phyloP scores from a whole-genome alignment of 1,140 invertebrate genomes.

The Drosophila ercepeae region DNA sequence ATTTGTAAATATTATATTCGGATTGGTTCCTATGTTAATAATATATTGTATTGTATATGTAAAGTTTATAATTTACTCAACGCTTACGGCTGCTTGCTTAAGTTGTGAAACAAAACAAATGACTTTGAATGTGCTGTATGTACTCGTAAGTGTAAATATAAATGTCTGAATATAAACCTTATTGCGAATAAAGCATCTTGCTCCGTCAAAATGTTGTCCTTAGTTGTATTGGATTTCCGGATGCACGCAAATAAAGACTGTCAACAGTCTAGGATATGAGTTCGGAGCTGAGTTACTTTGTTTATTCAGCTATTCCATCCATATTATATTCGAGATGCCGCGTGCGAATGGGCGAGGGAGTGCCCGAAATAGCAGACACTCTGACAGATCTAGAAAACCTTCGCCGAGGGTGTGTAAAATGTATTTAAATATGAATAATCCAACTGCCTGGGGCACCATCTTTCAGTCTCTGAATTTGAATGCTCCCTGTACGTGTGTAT shows the following conservation, averaged over 20 bases:
- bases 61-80: slow-evolving; percentile 30
- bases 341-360: slow-evolving; percentile 14
- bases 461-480: slow-evolving; percentile 21
- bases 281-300: slow-evolving; percentile 1
- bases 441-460: slow-evolving; percentile 37
- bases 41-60: too few relatives aligned
- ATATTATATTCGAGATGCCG: slow-evolving; percentile 30
- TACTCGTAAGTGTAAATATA: slow-evolving; percentile 44
- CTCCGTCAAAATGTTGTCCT: slow-evolving; percentile 41
- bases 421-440: slow-evolving; percentile 77
- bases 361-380: slow-evolving; percentile 17
- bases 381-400: slow-evolving; percentile 7
- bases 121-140: slow-evolving; percentile 24
- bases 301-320: slow-evolving; percentile 47
- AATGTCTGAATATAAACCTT: slow-evolving; percentile 53
- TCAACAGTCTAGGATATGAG: slow-evolving; percentile 19
- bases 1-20: slow-evolving; percentile 56
- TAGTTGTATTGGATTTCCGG: slow-evolving; percentile 24
- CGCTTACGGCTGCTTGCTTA: slow-evolving; percentile 38
- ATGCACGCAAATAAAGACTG: slow-evolving; percentile 20
- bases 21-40: slow-evolving; percentile 27
- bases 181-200: slow-evolving; percentile 75
- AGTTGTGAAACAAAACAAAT: slow-evolving; percentile 34
- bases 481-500: slow-evolving; percentile 17
- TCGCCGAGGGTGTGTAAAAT: slow-evolving; percentile 23